These are phyloP conservation scores for Oreochromis mossambicus DNA, from an alignment of 2,797 vertebrate species.

Conservation along the genomic window DNA sequence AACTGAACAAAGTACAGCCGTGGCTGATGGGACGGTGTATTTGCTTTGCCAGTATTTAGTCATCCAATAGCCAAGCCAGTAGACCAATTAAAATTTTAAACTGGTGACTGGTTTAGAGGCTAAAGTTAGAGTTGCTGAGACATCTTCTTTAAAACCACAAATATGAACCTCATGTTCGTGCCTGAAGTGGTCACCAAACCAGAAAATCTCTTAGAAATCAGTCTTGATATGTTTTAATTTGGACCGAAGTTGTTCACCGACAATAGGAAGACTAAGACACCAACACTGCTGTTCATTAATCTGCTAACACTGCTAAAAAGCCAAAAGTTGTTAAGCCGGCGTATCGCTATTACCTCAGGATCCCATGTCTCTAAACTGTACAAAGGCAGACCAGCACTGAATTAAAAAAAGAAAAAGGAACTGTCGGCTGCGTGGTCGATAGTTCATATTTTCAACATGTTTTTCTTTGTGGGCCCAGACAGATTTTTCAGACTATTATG, in stretches of 20 bases:
- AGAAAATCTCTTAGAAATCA: background rate
- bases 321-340: background rate
- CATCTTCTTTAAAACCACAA: background rate
- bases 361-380: background rate
- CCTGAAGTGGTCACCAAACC: background rate
- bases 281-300: background rate
- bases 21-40: background rate
- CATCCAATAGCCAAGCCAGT: background rate
- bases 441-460: slow-evolving; percentile 8
- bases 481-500: slow-evolving; percentile 37
- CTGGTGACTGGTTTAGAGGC: background rate
- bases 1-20: background rate
- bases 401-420: background rate
- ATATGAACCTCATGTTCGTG: background rate
- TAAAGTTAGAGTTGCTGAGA: background rate
- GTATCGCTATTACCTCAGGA: background rate
- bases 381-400: background rate
- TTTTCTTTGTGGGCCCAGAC: slow-evolving; percentile 10
- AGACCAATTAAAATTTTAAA: background rate
- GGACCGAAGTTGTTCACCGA: background rate
- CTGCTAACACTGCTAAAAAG: background rate
- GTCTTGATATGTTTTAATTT: background rate
- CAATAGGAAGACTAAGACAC: background rate
- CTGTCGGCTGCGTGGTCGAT: background rate
- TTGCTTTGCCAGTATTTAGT: background rate